These are phyloP conservation scores for Cydia amplana DNA, from an alignment of 1,140 invertebrate genomes.

Conservation along the genomic window DNA sequence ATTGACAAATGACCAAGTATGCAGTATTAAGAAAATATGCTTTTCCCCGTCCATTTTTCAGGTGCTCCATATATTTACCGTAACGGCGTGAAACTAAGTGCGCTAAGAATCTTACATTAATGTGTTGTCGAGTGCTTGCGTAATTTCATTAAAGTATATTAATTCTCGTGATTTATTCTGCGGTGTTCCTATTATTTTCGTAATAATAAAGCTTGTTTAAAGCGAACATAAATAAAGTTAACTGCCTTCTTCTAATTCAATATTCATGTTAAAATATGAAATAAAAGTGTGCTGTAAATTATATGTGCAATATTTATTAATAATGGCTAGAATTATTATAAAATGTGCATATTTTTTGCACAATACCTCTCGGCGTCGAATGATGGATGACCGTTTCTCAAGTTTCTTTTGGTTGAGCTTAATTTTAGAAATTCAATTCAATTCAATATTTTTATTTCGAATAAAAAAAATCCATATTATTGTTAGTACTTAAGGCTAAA, in stretches of 20 bases:
- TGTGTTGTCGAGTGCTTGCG: constrained; percentile 1
- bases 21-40: neutral
- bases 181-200: constrained; percentile 16
- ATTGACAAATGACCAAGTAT: neutral
- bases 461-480: too few relatives aligned
- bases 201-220: constrained; percentile 27
- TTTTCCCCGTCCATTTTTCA: neutral
- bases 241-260: neutral
- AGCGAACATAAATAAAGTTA: constrained; percentile 13
- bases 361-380: too few relatives aligned
- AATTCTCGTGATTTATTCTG: constrained; percentile 17
- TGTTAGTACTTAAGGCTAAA: too few relatives aligned
- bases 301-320: neutral
- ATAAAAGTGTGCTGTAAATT: neutral
- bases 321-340: neutral
- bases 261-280: constrained; percentile 4
- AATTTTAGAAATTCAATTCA: too few relatives aligned
- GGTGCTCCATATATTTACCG: neutral
- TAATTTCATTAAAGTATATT: constrained; percentile 28
- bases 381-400: too few relatives aligned
- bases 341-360: too few relatives aligned
- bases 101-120: constrained; percentile 10
- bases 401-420: too few relatives aligned
- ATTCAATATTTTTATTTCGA: too few relatives aligned
- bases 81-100: neutral